Evolutionary conservation across 2,888 invertebrate genomes (phyloP).

Genomic region (Drosophila anomalata): DNA sequence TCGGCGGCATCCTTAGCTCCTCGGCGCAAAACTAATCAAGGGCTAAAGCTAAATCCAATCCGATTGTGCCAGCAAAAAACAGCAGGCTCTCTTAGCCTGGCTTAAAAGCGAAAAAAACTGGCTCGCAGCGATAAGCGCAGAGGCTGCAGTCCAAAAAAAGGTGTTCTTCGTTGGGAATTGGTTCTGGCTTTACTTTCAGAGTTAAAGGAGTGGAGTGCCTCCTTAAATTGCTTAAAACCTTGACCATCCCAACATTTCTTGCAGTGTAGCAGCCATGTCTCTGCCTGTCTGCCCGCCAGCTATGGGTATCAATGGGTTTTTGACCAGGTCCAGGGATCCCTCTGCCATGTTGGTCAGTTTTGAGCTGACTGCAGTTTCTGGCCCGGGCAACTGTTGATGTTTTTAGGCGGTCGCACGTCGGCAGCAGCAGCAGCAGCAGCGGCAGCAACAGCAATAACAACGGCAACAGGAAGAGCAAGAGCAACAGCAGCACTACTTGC

Average conservation of each 20-base stretch:
- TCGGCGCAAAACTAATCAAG: conserved; percentile 83
- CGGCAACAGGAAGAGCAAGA: conserved; percentile 39
- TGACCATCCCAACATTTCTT: not conserved
- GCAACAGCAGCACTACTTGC: conserved; percentile 76
- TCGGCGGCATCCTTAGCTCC: conserved; percentile 65
- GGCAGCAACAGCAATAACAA: conserved; percentile 40
- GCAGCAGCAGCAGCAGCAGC: conserved; percentile 61
- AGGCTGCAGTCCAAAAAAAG: conserved; percentile 62
- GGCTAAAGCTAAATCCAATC: conserved; percentile 83
- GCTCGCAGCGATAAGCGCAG: conserved; percentile 43
- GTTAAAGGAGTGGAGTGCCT: too few species aligned
- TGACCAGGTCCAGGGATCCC: conserved; percentile 27
- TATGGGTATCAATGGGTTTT: conserved; percentile 75
- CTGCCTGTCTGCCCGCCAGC: conserved; percentile 56
- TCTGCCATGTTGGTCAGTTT: conserved; percentile 65
- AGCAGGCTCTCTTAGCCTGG: conserved; percentile 60
- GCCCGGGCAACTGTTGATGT: conserved; percentile 79
- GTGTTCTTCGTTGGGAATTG: not conserved
- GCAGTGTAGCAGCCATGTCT: conserved; percentile 51
- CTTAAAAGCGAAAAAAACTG: conserved; percentile 19
- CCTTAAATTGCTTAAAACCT: too few species aligned
- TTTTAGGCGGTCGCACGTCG: conserved; percentile 81
- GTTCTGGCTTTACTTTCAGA: too few species aligned
- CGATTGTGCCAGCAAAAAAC: conserved; percentile 68
- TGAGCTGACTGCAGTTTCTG: conserved; percentile 28